phyloP scores from a whole-genome alignment of 2,113 vertebrate species.

The Planiliza haematocheilus region DNA sequence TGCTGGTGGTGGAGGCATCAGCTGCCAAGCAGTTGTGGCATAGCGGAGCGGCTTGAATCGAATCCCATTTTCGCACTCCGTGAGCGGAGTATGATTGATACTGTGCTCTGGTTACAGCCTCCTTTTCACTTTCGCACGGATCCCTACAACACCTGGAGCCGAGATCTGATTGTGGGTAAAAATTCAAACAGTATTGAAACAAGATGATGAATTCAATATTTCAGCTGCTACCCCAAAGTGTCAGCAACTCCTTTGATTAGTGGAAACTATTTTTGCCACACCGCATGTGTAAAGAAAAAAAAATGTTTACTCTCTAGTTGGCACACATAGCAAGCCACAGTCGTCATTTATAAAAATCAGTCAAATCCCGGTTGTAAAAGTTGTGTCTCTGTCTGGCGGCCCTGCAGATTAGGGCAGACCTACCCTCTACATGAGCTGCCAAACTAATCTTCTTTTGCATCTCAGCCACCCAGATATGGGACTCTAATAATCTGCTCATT shows the following conservation, averaged over 20 bases:
- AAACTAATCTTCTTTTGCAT: slow-evolving; percentile 71
- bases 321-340: slow-evolving; percentile 4
- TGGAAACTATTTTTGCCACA: neutral
- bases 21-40: slow-evolving; percentile 47
- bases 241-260: no score
- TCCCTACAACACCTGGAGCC: neutral
- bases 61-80: slow-evolving; percentile 34
- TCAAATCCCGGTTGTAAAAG: slow-evolving; percentile 48
- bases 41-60: slow-evolving; percentile 46
- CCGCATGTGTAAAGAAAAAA: neutral
- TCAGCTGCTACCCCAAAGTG: neutral
- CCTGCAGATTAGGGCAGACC: slow-evolving; percentile 47
- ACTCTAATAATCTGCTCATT: slow-evolving; percentile 62
- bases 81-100: slow-evolving; percentile 15
- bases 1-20: slow-evolving; percentile 12
- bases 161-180: neutral
- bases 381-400: slow-evolving; percentile 32
- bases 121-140: slow-evolving; percentile 27
- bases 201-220: neutral
- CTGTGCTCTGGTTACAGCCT: slow-evolving; percentile 34
- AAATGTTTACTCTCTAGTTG: no score
- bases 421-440: slow-evolving; percentile 48
- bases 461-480: slow-evolving; percentile 59
- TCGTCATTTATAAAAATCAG: slow-evolving; percentile 52
- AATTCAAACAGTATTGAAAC: neutral